Percentiles rank a stretch among this genome's conserved stretches.
Evolutionary conservation across 2,888 invertebrate genomes (phyloP).

Genomic region (Polymixis flavicincta): DNA sequence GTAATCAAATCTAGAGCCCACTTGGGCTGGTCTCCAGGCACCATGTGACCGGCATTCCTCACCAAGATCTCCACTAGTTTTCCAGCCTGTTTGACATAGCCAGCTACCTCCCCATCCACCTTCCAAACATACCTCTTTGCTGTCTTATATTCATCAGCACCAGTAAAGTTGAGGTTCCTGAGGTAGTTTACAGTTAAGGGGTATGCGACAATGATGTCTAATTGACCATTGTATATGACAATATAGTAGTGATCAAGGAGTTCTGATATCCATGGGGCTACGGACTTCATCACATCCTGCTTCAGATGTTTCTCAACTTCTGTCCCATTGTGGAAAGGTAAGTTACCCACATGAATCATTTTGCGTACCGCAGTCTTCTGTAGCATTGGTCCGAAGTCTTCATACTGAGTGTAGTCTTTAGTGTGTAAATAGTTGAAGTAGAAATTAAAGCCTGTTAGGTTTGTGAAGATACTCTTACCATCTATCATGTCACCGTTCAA

Average conservation of each 20-base stretch:
- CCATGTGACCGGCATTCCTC: slow-evolving; percentile 95
- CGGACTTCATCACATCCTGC: slow-evolving; percentile 95
- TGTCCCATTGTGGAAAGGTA: slow-evolving; percentile 92
- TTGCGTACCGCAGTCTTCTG: slow-evolving; percentile 92
- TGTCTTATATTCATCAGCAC: slow-evolving; percentile 91
- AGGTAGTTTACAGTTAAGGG: slow-evolving; percentile 96
- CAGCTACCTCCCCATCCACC: slow-evolving; percentile 93
- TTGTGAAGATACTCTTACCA: slow-evolving; percentile 92
- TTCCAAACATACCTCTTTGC: slow-evolving; percentile 93
- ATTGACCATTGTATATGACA: slow-evolving; percentile 96
- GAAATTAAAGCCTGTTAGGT: slow-evolving; percentile 94
- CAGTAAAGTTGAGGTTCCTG: slow-evolving; percentile 92
- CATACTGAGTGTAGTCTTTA: slow-evolving; percentile 87
- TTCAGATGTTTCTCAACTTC: slow-evolving; percentile 93
- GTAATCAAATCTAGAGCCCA: slow-evolving; percentile 94
- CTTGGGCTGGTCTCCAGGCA: slow-evolving; percentile 94
- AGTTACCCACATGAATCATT: slow-evolving; percentile 96
- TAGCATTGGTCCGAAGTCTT: slow-evolving; percentile 91
- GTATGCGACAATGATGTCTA: slow-evolving; percentile 97
- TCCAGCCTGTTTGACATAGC: slow-evolving; percentile 93
- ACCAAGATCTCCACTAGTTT: slow-evolving; percentile 94
- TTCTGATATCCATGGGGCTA: slow-evolving; percentile 93
- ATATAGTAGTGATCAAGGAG: slow-evolving; percentile 93
- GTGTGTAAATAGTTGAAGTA: slow-evolving; percentile 94
- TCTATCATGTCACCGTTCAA: slow-evolving; percentile 92